Conservation (phyloP, 1,140 invertebrate species). For the Colletes latitarsis region DNA sequence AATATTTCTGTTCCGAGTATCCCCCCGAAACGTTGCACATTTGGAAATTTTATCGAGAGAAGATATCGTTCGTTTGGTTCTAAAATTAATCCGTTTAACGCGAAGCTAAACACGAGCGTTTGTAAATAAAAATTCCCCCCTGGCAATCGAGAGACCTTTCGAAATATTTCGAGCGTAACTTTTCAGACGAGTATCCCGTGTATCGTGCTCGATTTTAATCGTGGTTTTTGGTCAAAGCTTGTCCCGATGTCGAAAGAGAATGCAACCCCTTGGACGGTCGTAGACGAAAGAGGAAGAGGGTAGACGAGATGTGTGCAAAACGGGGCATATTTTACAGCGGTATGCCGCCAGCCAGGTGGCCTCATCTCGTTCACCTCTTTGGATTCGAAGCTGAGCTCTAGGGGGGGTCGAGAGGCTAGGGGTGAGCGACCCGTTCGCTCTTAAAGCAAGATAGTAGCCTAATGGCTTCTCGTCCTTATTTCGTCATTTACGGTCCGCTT, state of each 20-base stretch:
- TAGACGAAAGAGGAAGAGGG: not conserved
- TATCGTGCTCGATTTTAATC: constrained; percentile 3
- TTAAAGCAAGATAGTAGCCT: constrained; percentile 51
- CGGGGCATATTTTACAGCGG: constrained; percentile 49
- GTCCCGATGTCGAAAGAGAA: not conserved
- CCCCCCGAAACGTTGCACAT: too few species aligned
- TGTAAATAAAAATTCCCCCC: too few species aligned
- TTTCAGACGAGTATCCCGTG: not conserved
- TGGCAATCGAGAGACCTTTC: too few species aligned
- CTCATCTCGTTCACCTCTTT: constrained; percentile 39
- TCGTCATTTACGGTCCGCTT: constrained; percentile 45
- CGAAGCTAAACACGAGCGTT: too few species aligned
- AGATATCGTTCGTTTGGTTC: too few species aligned
- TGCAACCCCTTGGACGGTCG: not conserved
- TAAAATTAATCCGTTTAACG: too few species aligned
- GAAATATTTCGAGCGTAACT: too few species aligned
- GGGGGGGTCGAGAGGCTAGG: constrained; percentile 5
- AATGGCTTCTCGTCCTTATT: constrained; percentile 54
- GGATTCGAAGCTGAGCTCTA: constrained; percentile 13
- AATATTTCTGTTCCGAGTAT: not conserved
- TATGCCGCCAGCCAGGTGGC: constrained; percentile 27
- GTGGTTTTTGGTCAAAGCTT: constrained; percentile 4
- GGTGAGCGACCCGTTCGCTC: constrained; percentile 31
- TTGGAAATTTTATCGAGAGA: too few species aligned
- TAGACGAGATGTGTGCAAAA: constrained; percentile 43